These are phyloP conservation scores for Caiman crocodilus DNA, from an alignment of 2,797 vertebrate species.

Conservation along the genomic window DNA sequence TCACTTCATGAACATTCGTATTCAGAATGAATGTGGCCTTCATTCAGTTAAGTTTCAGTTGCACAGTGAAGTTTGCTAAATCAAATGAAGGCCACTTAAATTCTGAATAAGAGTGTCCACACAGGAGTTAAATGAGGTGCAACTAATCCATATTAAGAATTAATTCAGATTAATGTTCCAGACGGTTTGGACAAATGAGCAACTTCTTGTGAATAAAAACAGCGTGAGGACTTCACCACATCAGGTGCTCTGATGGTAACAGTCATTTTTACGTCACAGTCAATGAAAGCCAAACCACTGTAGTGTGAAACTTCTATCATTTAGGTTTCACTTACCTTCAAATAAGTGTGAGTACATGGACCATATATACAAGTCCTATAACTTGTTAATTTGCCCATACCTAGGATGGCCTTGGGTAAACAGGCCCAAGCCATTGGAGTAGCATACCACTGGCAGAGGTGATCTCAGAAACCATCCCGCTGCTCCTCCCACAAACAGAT, in stretches of 20 bases:
- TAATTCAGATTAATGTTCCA: constrained; percentile 21
- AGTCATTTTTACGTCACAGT: too few species aligned
- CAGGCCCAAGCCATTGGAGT: too few species aligned
- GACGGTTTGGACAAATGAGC: neutral
- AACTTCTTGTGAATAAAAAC: neutral
- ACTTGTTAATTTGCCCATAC: too few species aligned
- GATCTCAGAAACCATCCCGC: neutral
- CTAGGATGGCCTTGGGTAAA: too few species aligned
- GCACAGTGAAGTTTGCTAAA: constrained; percentile 47
- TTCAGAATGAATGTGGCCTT: constrained; percentile 52
- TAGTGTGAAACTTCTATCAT: too few species aligned
- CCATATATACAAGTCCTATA: too few species aligned
- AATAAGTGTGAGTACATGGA: too few species aligned
- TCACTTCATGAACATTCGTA: constrained; percentile 44
- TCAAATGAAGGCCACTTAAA: constrained; percentile 45
- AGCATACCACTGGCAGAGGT: neutral
- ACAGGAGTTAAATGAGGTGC: neutral
- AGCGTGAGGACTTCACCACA: too few species aligned
- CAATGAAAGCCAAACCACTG: too few species aligned
- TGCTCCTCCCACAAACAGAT: neutral
- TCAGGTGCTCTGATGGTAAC: too few species aligned
- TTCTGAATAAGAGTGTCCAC: constrained; percentile 7
- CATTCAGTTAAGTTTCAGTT: constrained; percentile 47
- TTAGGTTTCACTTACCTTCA: too few species aligned
- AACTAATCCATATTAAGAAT: neutral